Evolutionary conservation across 2,113 vertebrate genomes (phyloP), one percentile per base, ranked within the genome.

Genomic region (Takifugu flavidus): DNA sequence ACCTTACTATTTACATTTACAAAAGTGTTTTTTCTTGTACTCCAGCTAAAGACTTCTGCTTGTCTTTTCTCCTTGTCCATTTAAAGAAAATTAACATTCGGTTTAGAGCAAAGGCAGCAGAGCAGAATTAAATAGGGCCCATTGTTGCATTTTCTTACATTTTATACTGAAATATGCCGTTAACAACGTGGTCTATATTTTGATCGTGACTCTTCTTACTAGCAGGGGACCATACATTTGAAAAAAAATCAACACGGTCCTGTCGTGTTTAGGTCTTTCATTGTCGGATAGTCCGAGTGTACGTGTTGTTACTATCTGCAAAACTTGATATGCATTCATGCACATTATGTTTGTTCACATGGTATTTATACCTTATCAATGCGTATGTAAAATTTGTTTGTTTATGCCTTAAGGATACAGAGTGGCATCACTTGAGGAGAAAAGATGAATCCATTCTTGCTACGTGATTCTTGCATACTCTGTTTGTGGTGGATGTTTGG

Each of bases 241-340:
- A 20, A 14, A 64, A 75, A 71, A 52, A 28, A 39, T 60, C 2
- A 20, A 3, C 28, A 2, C 39, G 28, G 55, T 67, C 66, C 73
- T 70, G 60, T 39, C 50, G 12, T 25, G 29, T 20, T 46, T 65
- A 29, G 1, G 5, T 6, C 62, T 50, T 20, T 43, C 55, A 43
- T 62, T 56, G 44, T 64, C 26, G 6, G 26, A 5, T 57, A n/a
- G 5, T 58, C 34, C 66, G 26, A 26, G 14, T 15, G 53, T 59
- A 58, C 13, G 34, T 67, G 11, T 29, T 77, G 6, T 43, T 47
- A 52, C 43, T 20, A 63, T 59, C 72, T 72, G 45, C 70, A 53
- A 70, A 71, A 74, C 75, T 78, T 78, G 66, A 81, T 43, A 69
- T 71, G 25, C 57, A 76, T 53, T 62, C 45, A 54, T 80, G 49